phyloP scores from a whole-genome alignment of 1,140 invertebrate species.

The Eufriesea mexicana region DNA sequence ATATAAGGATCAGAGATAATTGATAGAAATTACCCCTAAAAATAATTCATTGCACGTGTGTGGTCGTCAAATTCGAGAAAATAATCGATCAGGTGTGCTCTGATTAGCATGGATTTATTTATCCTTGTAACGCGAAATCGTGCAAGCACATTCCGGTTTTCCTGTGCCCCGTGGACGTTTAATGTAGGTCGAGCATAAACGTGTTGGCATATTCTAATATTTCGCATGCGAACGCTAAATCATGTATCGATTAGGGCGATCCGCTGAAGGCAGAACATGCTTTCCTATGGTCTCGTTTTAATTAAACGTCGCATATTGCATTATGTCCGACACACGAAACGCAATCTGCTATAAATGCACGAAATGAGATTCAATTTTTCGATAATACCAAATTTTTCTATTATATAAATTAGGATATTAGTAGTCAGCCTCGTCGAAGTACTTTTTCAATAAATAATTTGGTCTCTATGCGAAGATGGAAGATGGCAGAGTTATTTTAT shows the following conservation, averaged over 20 bases:
- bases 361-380: neutral
- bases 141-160: neutral
- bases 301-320: conserved; percentile 9
- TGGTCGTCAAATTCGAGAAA: neutral
- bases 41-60: neutral
- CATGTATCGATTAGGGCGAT: conserved; percentile 18
- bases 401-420: neutral
- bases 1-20: no score
- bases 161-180: neutral
- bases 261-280: neutral
- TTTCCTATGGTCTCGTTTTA: conserved; percentile 9
- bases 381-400: neutral
- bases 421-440: no score
- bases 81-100: neutral
- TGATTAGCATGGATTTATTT: neutral
- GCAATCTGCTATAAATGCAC: neutral
- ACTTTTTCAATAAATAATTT: no score
- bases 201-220: conserved; percentile 10
- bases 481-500: neutral
- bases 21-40: neutral
- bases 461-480: no score
- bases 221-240: conserved; percentile 33
- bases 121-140: conserved; percentile 1
- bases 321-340: neutral
- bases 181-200: neutral